Conservation (phyloP, 1,140 invertebrate genomes). For the Trachymyrmex cornetzi region DNA sequence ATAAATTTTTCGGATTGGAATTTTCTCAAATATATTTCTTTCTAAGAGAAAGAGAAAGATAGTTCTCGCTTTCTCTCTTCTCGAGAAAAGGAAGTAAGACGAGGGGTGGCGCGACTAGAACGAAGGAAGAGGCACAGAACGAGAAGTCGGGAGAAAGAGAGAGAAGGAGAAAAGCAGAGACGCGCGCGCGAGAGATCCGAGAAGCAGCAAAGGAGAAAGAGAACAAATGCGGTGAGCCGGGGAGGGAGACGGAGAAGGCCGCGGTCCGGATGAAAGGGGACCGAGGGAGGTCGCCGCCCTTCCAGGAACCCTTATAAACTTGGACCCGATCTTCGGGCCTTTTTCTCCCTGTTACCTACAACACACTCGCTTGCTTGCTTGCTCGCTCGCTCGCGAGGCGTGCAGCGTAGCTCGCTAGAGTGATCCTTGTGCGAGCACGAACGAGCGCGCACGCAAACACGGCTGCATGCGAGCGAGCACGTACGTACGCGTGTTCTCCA, state of each 20-base stretch:
- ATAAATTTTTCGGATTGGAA: slow-evolving; percentile 8
- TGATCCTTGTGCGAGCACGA: slow-evolving; percentile 64
- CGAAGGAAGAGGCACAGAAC: slow-evolving; percentile 55
- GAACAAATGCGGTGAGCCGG: slow-evolving; percentile 22
- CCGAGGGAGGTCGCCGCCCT: slow-evolving; percentile 85
- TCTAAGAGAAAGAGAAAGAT: neutral
- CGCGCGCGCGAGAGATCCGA: slow-evolving; percentile 7
- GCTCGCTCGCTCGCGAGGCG: slow-evolving; percentile 32
- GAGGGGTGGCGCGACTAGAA: slow-evolving; percentile 9
- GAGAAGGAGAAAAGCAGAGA: slow-evolving; percentile 48
- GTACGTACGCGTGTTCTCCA: slow-evolving; percentile 14
- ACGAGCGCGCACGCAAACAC: slow-evolving; percentile 40
- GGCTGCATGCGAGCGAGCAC: neutral
- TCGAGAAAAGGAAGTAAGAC: slow-evolving; percentile 45
- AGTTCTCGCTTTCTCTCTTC: neutral
- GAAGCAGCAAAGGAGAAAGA: slow-evolving; percentile 35
- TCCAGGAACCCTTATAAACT: slow-evolving; percentile 86
- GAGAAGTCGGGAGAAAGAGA: slow-evolving; percentile 3
- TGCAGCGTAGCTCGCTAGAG: slow-evolving; percentile 58
- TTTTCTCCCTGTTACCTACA: slow-evolving; percentile 66
- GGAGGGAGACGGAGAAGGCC: slow-evolving; percentile 71
- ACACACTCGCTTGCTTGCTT: slow-evolving; percentile 10
- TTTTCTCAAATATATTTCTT: slow-evolving; percentile 5
- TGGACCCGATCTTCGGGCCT: slow-evolving; percentile 80
- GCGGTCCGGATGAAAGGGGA: slow-evolving; percentile 85